These are phyloP conservation scores for Camelus bactrianus DNA, from an alignment of 2,113 vertebrate genomes.

Conservation along the genomic window DNA sequence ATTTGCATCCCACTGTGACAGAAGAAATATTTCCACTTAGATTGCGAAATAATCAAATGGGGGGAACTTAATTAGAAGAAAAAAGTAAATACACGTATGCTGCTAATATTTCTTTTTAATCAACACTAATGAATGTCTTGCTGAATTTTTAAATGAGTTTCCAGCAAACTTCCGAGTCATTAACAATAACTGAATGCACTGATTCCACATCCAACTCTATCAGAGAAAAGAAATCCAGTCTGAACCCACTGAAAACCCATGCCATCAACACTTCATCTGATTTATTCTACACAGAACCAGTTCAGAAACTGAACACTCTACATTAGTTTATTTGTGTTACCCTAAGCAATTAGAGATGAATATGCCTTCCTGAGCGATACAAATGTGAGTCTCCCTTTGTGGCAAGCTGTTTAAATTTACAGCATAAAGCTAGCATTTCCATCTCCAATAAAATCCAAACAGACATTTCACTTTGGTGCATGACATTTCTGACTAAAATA, in stretches of 20 bases:
- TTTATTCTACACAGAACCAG: constrained; percentile 78
- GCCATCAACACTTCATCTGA: constrained; percentile 76
- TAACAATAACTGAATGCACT: background rate
- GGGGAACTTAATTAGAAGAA: constrained; percentile 67
- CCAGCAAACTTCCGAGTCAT: constrained; percentile 52
- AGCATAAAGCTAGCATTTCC: constrained; percentile 84
- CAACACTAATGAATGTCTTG: constrained; percentile 53
- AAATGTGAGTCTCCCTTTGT: constrained; percentile 83
- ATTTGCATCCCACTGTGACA: constrained; percentile 83
- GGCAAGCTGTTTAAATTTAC: constrained; percentile 89
- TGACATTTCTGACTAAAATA: constrained; percentile 93
- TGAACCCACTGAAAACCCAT: constrained; percentile 74
- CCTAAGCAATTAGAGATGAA: constrained; percentile 84
- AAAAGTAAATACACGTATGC: background rate
- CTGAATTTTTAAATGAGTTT: constrained; percentile 67
- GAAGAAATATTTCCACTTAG: constrained; percentile 88
- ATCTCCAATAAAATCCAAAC: constrained; percentile 85
- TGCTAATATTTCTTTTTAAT: constrained; percentile 68
- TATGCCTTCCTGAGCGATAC: constrained; percentile 82
- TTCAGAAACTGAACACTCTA: constrained; percentile 84
- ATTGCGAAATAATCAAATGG: constrained; percentile 68
- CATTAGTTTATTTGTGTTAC: constrained; percentile 88
- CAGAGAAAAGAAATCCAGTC: constrained; percentile 64
- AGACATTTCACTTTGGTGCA: constrained; percentile 91
- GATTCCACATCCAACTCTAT: constrained; percentile 41